These are phyloP conservation scores for Dynastes hyllus DNA, from an alignment of 2,888 invertebrate species.

Conservation along the genomic window DNA sequence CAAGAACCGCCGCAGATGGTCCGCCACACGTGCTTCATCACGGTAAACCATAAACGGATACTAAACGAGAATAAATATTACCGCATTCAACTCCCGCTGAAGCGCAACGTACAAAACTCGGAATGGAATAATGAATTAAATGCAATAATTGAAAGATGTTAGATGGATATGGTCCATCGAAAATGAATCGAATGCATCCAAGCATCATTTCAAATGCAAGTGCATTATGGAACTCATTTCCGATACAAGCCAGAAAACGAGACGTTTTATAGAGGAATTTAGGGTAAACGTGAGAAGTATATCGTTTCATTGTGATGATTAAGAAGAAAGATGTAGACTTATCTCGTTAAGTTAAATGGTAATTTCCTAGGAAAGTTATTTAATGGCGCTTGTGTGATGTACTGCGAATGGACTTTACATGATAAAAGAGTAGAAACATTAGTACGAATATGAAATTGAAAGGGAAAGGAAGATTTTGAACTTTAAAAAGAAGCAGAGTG, in stretches of 20 bases:
- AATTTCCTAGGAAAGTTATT: constrained; percentile 5
- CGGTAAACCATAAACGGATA: constrained; percentile 3
- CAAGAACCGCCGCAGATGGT: neutral
- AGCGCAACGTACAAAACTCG: neutral
- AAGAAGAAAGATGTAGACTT: neutral
- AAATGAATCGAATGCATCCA: neutral
- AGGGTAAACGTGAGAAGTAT: constrained; percentile 21
- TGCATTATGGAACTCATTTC: too few species aligned
- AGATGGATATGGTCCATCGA: neutral
- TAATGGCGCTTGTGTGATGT: neutral
- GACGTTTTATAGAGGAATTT: neutral
- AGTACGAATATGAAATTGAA: too few species aligned
- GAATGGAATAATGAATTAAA: too few species aligned
- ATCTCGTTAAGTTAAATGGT: constrained; percentile 7
- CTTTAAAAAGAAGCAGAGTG: too few species aligned
- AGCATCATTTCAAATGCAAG: neutral
- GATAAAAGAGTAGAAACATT: too few species aligned
- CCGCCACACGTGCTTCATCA: neutral
- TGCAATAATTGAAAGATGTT: neutral
- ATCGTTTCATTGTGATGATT: constrained; percentile 15
- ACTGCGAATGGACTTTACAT: too few species aligned
- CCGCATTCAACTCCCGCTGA: neutral
- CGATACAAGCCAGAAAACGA: neutral
- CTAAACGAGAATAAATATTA: neutral
- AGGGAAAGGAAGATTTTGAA: too few species aligned